These are phyloP conservation scores for Recurvirostra avosetta DNA, from an alignment of 2,113 vertebrate species.

Conservation along the genomic window DNA sequence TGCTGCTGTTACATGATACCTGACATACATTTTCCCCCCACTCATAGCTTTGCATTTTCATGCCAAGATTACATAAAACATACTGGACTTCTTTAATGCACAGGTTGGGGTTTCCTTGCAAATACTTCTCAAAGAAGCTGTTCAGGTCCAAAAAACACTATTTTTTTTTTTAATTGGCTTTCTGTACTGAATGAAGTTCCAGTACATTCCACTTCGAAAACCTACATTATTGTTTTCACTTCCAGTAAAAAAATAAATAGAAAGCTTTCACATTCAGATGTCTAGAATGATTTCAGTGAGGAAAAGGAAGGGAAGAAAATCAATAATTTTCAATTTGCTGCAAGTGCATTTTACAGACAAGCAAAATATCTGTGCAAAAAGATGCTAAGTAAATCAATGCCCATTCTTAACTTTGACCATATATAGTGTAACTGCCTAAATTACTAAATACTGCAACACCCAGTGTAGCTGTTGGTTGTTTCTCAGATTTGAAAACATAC, in stretches of 20 bases:
- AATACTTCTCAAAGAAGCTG: background rate
- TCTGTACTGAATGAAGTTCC: background rate
- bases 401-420: background rate
- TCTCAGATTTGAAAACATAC: background rate
- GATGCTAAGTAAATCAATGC: background rate
- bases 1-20: slow-evolving; percentile 26
- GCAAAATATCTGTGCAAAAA: background rate
- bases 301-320: background rate
- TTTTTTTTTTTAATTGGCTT: background rate
- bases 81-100: background rate
- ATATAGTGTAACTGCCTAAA: background rate
- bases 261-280: background rate
- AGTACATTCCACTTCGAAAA: background rate
- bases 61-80: slow-evolving; percentile 43
- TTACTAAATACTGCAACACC: background rate
- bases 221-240: background rate
- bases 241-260: background rate
- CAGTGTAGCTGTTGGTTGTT: background rate
- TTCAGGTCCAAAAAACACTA: background rate
- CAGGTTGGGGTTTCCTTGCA: background rate
- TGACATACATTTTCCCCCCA: background rate
- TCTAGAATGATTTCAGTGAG: background rate
- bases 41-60: background rate
- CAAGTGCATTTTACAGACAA: background rate
- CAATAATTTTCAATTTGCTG: background rate